Evolutionary conservation across 2,888 invertebrate genomes (phyloP).

Genomic region (Himalopsyche japonica): DNA sequence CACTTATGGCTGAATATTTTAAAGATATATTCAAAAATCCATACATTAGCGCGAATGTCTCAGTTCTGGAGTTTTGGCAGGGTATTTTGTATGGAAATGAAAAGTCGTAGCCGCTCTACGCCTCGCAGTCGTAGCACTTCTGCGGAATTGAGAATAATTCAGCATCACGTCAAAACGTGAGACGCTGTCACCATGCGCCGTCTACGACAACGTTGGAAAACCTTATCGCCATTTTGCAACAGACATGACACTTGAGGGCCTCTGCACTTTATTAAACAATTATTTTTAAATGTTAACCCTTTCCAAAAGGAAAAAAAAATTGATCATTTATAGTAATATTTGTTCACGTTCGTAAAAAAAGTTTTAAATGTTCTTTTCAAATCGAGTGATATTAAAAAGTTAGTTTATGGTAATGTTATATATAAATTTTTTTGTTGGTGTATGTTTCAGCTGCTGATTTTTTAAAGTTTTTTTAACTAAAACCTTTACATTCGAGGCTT

Average conservation of each 20-base stretch:
- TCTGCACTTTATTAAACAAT: not conserved
- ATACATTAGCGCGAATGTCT: not conserved
- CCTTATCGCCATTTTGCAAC: not conserved
- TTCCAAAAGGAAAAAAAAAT: no score
- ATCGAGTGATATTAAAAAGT: no score
- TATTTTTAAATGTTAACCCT: no score
- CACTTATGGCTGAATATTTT: not conserved
- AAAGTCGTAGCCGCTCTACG: not conserved
- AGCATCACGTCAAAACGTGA: not conserved
- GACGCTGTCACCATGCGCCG: not conserved
- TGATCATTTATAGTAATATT: no score
- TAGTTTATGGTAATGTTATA: no score
- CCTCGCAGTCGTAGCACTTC: not conserved
- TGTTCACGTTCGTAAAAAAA: no score
- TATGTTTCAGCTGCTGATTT: no score
- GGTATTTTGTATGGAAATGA: not conserved
- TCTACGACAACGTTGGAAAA: not conserved
- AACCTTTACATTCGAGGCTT: no score
- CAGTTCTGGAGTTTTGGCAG: not conserved
- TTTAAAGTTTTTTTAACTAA: no score
- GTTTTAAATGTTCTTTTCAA: no score
- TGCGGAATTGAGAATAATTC: not conserved
- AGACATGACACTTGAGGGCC: not conserved
- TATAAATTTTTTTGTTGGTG: no score
- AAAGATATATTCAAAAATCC: not conserved